Evolutionary conservation across 1,140 invertebrate genomes (phyloP), one percentile per base, ranked within the genome.

Genomic region (Drosophila tristis): DNA sequence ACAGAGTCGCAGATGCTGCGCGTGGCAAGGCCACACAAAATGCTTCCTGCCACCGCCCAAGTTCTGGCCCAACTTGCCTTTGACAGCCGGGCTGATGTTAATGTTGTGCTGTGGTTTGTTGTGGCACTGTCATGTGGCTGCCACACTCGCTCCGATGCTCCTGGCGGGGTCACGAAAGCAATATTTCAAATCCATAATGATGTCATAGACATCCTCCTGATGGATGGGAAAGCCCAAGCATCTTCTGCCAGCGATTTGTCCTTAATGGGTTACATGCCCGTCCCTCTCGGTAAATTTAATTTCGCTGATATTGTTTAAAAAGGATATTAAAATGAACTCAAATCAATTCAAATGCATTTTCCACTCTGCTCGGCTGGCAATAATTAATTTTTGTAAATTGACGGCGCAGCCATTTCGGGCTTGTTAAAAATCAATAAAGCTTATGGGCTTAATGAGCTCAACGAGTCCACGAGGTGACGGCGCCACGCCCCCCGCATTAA

Each of bases 341-440:
- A 68, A 74, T 73, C 75, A 78, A 81, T 71, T 74, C 59, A 63
- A 61, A 74, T 74, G 58, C 49, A 74, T 55, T 62, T 73, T 74
- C 72, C 58, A 48, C 53, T 47, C 50, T 20, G 39, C 35, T 57
- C 51, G 42, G 13, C 51, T 35, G 64, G 56, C 56, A 68, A 70
- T 78, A 78, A 78, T 78, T 78, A 77, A 77, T 78, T 77, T 77
- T 71, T 71, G 51, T 77, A 77, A 70, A 77, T 77, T 56, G 44
- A 48, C 64, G 65, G 60, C 56, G 42, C 35, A 13, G 47, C 47
- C 57, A 60, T 50, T 70, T 82, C 20, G 15, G 50, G 74, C 79
- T 77, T 73, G 78, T 75, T 76, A 59, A 66, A 84, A 85, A 76
- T 85, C 65, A 84, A 85, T 85, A 72, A 79, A 73, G 72, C 67